A percentile compares a stretch with the other conserved stretches of the same genome.
Evolutionary conservation across 2,888 invertebrate genomes (phyloP).

Genomic region (Andrena bucephala): DNA sequence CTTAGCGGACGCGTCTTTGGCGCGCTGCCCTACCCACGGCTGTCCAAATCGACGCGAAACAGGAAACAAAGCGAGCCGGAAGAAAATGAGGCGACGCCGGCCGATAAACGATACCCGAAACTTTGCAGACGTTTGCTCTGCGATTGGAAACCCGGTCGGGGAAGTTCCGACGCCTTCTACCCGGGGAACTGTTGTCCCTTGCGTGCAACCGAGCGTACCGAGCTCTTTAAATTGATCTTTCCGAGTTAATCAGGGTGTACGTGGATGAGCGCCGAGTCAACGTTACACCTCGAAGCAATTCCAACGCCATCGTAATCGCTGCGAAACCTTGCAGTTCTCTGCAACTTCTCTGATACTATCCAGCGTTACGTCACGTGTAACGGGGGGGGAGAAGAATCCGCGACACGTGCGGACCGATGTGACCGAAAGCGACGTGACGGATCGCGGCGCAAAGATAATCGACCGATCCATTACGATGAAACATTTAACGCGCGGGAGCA

Average conservation of each 20-base stretch:
- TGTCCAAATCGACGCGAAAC: slow-evolving; percentile 41
- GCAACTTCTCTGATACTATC: no score
- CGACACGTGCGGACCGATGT: slow-evolving; percentile 12
- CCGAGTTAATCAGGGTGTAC: no score
- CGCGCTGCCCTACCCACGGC: slow-evolving; percentile 48
- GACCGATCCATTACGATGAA: slow-evolving; percentile 71
- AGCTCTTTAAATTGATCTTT: no score
- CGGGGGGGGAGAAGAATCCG: slow-evolving; percentile 7
- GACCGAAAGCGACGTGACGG: slow-evolving; percentile 50
- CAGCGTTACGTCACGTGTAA: not conserved
- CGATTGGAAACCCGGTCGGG: not conserved
- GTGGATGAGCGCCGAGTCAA: no score
- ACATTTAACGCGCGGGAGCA: slow-evolving; percentile 64
- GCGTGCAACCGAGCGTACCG: no score
- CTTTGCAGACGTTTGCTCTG: slow-evolving; percentile 9
- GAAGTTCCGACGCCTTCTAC: no score
- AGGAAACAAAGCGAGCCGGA: slow-evolving; percentile 46
- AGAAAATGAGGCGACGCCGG: slow-evolving; percentile 30
- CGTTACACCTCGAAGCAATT: no score
- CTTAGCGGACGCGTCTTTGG: slow-evolving; percentile 54
- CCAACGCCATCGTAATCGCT: no score
- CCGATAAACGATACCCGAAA: slow-evolving; percentile 45
- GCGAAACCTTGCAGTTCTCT: no score
- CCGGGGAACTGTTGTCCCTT: no score
- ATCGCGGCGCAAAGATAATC: slow-evolving; percentile 42